Conservation (phyloP, 2,113 vertebrate genomes). For the Spea bombifrons region DNA sequence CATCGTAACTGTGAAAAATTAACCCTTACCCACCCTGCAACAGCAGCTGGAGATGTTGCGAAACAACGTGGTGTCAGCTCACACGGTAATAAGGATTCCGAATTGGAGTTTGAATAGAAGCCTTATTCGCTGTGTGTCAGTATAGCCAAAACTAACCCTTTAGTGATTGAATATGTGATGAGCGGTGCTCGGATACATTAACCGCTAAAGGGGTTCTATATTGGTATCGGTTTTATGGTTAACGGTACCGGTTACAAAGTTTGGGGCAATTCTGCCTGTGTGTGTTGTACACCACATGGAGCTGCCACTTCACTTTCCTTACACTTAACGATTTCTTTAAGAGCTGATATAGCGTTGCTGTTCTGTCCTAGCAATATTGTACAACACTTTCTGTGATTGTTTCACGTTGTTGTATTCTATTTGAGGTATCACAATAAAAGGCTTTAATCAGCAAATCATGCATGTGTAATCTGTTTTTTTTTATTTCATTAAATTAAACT, state of each 20-base stretch:
- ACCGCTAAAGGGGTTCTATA: constrained; percentile 1
- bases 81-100: neutral
- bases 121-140: constrained; percentile 23
- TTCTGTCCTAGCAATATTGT: constrained; percentile 81
- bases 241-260: constrained; percentile 10
- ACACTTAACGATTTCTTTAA: constrained; percentile 53
- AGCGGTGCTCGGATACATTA: constrained; percentile 15
- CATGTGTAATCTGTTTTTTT: neutral
- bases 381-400: constrained; percentile 77
- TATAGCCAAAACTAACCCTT: constrained; percentile 13
- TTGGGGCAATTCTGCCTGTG: constrained; percentile 13
- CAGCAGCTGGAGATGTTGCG: neutral
- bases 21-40: neutral
- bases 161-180: constrained; percentile 22
- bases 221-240: constrained; percentile 1
- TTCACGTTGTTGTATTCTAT: constrained; percentile 84
- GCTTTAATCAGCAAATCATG: constrained; percentile 67
- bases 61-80: neutral
- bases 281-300: neutral
- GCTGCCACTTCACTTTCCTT: constrained; percentile 41
- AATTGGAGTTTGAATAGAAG: neutral
- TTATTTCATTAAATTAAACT: too few relatives aligned
- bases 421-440: constrained; percentile 89
- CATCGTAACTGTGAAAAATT: constrained; percentile 1
- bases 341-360: constrained; percentile 53